A percentile compares a stretch with the other conserved stretches of the same genome.
Conservation (phyloP, 2,888 invertebrate species). For the Mythimna pallens region DNA sequence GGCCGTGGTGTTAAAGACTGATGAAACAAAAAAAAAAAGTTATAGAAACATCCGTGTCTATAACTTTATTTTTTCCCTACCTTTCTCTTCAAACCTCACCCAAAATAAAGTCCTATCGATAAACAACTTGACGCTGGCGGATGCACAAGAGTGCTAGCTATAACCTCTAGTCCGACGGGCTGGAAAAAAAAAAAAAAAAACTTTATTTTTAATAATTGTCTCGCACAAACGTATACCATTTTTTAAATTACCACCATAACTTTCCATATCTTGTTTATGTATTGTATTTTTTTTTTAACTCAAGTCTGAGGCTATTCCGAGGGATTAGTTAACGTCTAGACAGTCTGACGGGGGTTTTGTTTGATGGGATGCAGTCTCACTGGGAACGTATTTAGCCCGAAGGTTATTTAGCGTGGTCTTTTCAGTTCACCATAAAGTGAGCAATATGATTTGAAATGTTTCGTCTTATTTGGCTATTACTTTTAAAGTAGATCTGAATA, state of each 20-base stretch:
- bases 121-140: too few species aligned
- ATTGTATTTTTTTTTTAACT: constrained; percentile 4
- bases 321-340: constrained; percentile 55
- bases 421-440: constrained; percentile 8
- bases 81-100: too few species aligned
- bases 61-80: too few species aligned
- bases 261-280: not conserved
- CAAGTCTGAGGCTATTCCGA: constrained; percentile 27
- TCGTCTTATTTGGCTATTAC: not conserved
- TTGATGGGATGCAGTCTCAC: constrained; percentile 23
- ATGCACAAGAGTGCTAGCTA: too few species aligned
- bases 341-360: constrained; percentile 47
- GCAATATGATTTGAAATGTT: not conserved
- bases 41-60: too few species aligned
- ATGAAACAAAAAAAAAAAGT: not conserved
- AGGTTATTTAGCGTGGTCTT: constrained; percentile 21
- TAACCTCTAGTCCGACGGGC: too few species aligned
- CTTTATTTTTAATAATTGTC: too few species aligned
- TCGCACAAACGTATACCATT: not conserved
- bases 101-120: too few species aligned
- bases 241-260: not conserved
- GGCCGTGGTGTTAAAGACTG: not conserved
- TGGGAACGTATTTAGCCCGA: constrained; percentile 30
- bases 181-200: not conserved
- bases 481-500: not conserved